Evolutionary conservation across 2,888 invertebrate species (phyloP).

Genomic region (Machimus rusticus): DNA sequence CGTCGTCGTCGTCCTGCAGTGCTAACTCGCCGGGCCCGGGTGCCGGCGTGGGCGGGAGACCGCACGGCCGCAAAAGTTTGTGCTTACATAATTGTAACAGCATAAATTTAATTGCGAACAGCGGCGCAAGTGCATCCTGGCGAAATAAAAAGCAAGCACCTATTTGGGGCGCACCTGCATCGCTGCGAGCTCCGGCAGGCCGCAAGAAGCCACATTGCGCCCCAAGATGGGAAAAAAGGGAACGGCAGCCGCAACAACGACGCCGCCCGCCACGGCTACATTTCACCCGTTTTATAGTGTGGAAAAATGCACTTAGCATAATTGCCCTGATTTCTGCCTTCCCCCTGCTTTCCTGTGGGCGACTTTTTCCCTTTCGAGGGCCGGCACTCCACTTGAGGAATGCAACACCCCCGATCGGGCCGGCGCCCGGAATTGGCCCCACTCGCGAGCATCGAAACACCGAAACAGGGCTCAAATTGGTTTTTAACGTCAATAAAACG

Average conservation of each 20-base stretch:
- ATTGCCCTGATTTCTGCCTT: constrained; percentile 14
- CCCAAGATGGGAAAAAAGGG: background rate
- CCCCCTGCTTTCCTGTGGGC: background rate
- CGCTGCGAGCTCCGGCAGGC: background rate
- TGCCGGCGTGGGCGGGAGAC: background rate
- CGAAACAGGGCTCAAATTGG: background rate
- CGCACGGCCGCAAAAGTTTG: background rate
- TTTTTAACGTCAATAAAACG: background rate
- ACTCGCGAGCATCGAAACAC: background rate
- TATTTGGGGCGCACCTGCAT: constrained; percentile 19
- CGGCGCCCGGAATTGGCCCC: background rate
- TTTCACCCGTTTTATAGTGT: background rate
- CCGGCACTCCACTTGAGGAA: background rate
- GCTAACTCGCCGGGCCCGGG: background rate
- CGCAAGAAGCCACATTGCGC: background rate
- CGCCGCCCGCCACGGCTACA: background rate
- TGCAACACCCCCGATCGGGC: background rate
- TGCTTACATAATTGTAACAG: background rate
- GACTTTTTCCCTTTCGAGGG: background rate
- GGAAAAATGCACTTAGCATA: constrained; percentile 29
- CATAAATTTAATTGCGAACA: constrained; percentile 31
- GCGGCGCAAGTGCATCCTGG: background rate
- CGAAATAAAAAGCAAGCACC: background rate
- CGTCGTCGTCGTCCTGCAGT: background rate
- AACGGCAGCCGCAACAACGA: background rate